Conservation (phyloP, 37 sponge, comb jelly and placozoan species). For the Chondrilla cf. caribensis region DNA sequence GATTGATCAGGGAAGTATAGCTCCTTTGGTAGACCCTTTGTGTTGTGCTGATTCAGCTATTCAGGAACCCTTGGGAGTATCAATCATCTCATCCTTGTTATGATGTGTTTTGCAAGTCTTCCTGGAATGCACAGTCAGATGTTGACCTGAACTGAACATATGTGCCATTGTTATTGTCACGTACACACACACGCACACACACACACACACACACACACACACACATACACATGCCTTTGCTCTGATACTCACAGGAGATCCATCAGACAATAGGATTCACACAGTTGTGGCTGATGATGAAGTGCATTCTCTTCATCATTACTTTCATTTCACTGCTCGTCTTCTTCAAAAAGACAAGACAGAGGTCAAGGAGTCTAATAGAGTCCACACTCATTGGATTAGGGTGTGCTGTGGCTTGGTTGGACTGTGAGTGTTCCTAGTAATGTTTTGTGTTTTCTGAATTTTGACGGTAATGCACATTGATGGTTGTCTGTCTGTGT, state of each 20-base stretch:
- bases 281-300: slow-evolving; percentile 53
- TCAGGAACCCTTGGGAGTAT: too few species aligned
- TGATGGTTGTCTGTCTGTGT: too few species aligned
- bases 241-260: slow-evolving; percentile 53
- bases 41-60: too few species aligned
- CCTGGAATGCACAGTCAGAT: too few species aligned
- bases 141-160: too few species aligned
- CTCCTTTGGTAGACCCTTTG: too few species aligned
- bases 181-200: neutral
- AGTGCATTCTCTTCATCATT: slow-evolving; percentile 49
- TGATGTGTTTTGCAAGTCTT: too few species aligned
- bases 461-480: too few species aligned
- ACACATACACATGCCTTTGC: neutral
- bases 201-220: neutral
- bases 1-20: too few species aligned
- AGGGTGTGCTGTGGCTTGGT: neutral
- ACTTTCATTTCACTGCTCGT: neutral
- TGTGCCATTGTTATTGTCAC: too few species aligned
- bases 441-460: neutral
- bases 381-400: neutral
- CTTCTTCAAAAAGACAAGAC: slow-evolving; percentile 16
- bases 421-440: neutral
- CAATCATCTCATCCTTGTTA: too few species aligned
- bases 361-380: neutral
- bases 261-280: slow-evolving; percentile 67